Percentiles rank a stretch among this genome's conserved stretches.
These are phyloP conservation scores for Prinia subflava DNA, from an alignment of 2,113 vertebrate species.

Conservation along the genomic window DNA sequence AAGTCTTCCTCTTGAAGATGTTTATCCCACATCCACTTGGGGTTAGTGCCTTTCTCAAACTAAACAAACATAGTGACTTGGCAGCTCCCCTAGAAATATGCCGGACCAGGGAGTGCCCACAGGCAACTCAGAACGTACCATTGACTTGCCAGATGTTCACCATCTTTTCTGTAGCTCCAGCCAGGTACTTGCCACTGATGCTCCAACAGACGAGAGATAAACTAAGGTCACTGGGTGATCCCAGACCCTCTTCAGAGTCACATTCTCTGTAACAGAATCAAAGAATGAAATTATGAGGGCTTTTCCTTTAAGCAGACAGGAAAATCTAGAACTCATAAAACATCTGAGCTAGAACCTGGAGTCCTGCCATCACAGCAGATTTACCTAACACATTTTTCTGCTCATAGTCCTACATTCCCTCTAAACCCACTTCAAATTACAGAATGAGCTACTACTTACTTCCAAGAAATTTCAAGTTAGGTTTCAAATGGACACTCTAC, in stretches of 20 bases:
- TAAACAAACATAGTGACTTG: neutral
- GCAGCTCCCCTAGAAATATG: neutral
- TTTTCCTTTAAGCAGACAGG: neutral
- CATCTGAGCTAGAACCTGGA: neutral
- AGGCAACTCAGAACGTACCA: conserved; percentile 69
- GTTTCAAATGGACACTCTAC: neutral
- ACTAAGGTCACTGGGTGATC: conserved; percentile 88
- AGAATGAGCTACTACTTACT: neutral
- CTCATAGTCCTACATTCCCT: neutral
- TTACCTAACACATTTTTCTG: neutral
- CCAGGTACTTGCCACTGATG: conserved; percentile 90
- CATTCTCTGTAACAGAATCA: conserved; percentile 75
- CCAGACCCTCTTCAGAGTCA: conserved; percentile 83
- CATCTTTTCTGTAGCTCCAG: conserved; percentile 91
- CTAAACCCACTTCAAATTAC: neutral
- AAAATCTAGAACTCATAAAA: neutral
- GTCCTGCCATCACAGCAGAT: neutral
- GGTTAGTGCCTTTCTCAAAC: neutral
- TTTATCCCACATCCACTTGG: neutral
- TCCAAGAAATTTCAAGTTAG: neutral
- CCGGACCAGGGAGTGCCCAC: fast-evolving
- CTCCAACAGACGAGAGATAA: conserved; percentile 92
- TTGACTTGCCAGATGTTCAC: conserved; percentile 99
- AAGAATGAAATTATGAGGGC: neutral
- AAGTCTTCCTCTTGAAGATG: neutral